Evolutionary conservation across 2,113 vertebrate genomes (phyloP), one percentile per base, ranked within the genome.

Genomic region (Eulacestoma nigropectus): DNA sequence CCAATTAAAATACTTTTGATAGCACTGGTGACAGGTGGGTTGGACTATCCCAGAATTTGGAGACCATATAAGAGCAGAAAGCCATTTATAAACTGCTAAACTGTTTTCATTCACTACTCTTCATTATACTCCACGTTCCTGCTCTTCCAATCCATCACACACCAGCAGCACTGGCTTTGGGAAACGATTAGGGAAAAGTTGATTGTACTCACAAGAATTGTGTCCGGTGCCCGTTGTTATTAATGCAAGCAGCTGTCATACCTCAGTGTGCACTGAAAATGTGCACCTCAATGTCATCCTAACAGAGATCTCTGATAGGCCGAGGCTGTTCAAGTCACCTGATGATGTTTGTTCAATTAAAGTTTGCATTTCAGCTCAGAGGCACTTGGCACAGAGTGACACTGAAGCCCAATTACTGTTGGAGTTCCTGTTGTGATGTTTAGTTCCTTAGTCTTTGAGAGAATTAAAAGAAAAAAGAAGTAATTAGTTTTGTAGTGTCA

Each of bases 321-420:
- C 52, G 64, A 91, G 77, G 22, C 75, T 95, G 65, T 78, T 67
- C 72, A 42, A 1, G 63, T 64, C 4, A 19, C 32, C 49, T 1
- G 1, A 3, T 42, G 32, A 50, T 76, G 59, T 57, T 87, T 95
- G 55, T 50, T 84, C 77, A 91, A 75, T 68, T 77, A 44, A 75
- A 92, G 46, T 95, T 96, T 82, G 57, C n/a, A 3, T 82, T 94
- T 90, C 76, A 74, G 44, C 79, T 49, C 56, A 4, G 79, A 93
- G 39, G 65, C 44, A 7, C 35, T 21, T 93, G 78, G 62, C 1
- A 3, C 37, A 21, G 23, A 59, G 60, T 95, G 92, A 83, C 92
- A 83, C 89, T 92, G 87, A 93, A 95, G 79, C 83, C 92, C 92
- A 96, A 90, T 97, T 96, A 94, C 75, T 81, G 33, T 2, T 88